Evolutionary conservation across 2,888 invertebrate species (phyloP).

Genomic region (Lasioglossum oenotherae): DNA sequence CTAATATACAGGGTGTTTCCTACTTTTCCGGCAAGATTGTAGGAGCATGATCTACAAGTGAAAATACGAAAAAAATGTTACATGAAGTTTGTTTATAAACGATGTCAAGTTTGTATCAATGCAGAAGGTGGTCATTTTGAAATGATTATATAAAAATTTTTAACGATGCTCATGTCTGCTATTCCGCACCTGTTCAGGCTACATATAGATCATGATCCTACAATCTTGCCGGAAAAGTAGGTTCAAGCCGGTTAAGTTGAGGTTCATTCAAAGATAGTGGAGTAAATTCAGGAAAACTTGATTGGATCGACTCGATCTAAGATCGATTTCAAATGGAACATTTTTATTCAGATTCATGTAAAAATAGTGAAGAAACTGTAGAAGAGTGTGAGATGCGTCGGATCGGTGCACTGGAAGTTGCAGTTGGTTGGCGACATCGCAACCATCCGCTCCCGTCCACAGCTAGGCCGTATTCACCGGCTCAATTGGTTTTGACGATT

Average conservation of each 20-base stretch:
- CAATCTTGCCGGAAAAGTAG: no score
- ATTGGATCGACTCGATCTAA: not conserved
- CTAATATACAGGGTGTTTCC: not conserved
- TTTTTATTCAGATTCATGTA: not conserved
- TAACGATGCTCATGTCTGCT: no score
- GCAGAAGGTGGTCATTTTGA: no score
- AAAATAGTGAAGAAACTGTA: not conserved
- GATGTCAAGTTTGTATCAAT: no score
- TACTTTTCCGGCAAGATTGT: no score
- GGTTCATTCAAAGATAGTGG: not conserved
- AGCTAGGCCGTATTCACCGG: conserved; percentile 42
- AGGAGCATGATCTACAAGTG: no score
- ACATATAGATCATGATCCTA: no score
- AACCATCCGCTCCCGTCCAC: conserved; percentile 11
- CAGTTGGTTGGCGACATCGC: not conserved
- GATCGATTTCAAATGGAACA: not conserved
- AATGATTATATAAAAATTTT: no score
- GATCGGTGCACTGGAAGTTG: not conserved
- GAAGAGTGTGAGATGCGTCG: not conserved
- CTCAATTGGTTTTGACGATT: conserved; percentile 82
- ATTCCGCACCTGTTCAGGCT: no score
- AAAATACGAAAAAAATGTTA: no score
- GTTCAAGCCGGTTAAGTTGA: not conserved
- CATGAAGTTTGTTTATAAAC: no score
- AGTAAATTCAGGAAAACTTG: not conserved